Evolutionary conservation across 2,113 vertebrate genomes (phyloP).

Genomic region (Daboia siamensis): DNA sequence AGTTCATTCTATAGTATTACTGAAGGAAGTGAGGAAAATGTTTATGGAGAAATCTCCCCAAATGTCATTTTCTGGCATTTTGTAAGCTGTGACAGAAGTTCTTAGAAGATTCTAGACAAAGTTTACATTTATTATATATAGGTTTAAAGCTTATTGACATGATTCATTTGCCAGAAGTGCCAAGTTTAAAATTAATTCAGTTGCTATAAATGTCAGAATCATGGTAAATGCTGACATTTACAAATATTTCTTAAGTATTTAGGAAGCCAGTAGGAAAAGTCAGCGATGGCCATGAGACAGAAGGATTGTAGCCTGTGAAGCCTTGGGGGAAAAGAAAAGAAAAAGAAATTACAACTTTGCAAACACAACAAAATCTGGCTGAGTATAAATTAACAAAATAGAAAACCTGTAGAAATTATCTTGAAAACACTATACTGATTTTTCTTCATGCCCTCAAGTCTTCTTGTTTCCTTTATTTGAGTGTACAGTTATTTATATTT

Average conservation of each 20-base stretch:
- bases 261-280: neutral
- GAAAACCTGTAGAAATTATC: neutral
- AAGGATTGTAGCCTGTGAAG: neutral
- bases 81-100: slow-evolving; percentile 40
- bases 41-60: slow-evolving; percentile 44
- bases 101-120: slow-evolving; percentile 39
- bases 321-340: too few relatives aligned
- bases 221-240: neutral
- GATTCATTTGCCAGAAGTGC: neutral
- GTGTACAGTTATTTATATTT: neutral
- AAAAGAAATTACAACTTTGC: neutral
- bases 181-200: neutral
- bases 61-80: slow-evolving; percentile 33
- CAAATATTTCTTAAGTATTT: neutral
- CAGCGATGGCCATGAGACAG: neutral
- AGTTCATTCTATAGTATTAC: neutral
- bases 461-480: neutral
- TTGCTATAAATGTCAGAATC: neutral
- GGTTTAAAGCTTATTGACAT: neutral
- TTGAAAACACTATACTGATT: neutral
- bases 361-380: neutral
- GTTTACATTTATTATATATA: neutral
- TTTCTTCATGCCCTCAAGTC: neutral
- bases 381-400: neutral
- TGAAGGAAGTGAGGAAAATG: neutral